Base-by-base conservation (phyloP, 2,888 invertebrate species). In the Pachliopta kotzebuea region DNA sequence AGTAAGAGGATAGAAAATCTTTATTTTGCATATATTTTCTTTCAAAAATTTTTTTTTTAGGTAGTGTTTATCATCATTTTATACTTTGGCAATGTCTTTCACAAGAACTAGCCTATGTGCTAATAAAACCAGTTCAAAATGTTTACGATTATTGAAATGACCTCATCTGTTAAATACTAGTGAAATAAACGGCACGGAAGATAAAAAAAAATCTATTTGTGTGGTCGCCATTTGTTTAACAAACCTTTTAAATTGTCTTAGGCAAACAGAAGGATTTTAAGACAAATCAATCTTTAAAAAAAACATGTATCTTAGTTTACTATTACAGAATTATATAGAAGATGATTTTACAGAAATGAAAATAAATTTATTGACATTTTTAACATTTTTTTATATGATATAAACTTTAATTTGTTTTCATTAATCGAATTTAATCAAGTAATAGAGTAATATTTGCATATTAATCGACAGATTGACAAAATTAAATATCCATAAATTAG, bases 391-490 rank as follows among this genome's bases (percentile, higher is more conserved):
- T 6, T 23, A 21, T 23, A 9, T 54, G 18, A 54, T 29, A 42
- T 26, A 17, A 18, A 52, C 26, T 20, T 62, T 18, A 45, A 45
- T 37, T 2, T 37, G 14, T 37, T 37, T 37, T 37, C 37, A 37
- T 37, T 37, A 20, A 49, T 49, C 49, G 49, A 49, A 49, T 49
- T 42, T 55, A 59, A 63, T 63, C 58, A 63, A 60, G 50, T 26
- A 23, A 42, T 29, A n/a, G 42, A 4, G 3, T 18, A 52, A 60
- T 20, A 52, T 65, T 65, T 53, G 23, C 56, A 65, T 65, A 18
- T 65, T 60, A 61, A 65, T 65, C 56, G 56, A 57, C 60, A 53
- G 60, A 54, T 45, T 56, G 60, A 65, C 45, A 53, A 60, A 56
- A 65, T 58, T 50, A 65, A 53, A 60, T 56, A 37, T 26, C 26